These are phyloP conservation scores for Eubasilissa splendida DNA, from an alignment of 2,888 invertebrate species.

Conservation along the genomic window DNA sequence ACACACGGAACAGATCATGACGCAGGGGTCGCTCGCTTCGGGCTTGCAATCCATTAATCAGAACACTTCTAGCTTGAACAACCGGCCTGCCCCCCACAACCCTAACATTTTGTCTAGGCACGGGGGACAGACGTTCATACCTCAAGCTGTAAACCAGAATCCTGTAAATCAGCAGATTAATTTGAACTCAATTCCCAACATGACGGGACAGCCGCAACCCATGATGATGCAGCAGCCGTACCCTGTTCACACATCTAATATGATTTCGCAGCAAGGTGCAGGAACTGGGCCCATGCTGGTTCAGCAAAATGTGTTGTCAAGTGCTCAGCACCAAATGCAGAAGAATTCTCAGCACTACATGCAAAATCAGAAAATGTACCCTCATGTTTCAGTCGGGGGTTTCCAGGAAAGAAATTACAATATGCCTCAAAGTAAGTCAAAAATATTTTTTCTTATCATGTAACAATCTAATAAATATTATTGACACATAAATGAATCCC, in stretches of 20 bases:
- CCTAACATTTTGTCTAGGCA: conserved; percentile 42
- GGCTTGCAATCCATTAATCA: conserved; percentile 32
- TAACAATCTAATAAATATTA: not conserved
- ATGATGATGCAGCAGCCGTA: conserved; percentile 53
- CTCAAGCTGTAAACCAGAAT: conserved; percentile 36
- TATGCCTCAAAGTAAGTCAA: conserved; percentile 40
- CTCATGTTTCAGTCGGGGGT: conserved; percentile 42
- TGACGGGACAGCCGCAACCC: conserved; percentile 42
- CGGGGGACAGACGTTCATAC: conserved; percentile 30
- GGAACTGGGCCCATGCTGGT: conserved; percentile 8
- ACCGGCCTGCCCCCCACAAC: conserved; percentile 31
- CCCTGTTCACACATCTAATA: conserved; percentile 40
- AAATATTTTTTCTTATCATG: not conserved
- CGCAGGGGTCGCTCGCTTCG: conserved; percentile 42
- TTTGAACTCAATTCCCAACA: conserved; percentile 24
- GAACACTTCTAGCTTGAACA: conserved; percentile 30
- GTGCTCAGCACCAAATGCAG: conserved; percentile 57
- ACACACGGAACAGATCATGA: conserved; percentile 55
- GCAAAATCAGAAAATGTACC: conserved; percentile 55
- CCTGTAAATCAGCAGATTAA: conserved; percentile 23
- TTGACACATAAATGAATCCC: not conserved
- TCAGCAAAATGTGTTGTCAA: conserved; percentile 35
- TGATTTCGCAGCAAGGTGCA: conserved; percentile 40
- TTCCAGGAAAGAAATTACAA: conserved; percentile 54
- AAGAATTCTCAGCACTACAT: conserved; percentile 53